Percentiles rank a stretch among this genome's conserved stretches.
These are phyloP conservation scores for Stegastes partitus DNA, from an alignment of 2,113 vertebrate species.

Conservation along the genomic window DNA sequence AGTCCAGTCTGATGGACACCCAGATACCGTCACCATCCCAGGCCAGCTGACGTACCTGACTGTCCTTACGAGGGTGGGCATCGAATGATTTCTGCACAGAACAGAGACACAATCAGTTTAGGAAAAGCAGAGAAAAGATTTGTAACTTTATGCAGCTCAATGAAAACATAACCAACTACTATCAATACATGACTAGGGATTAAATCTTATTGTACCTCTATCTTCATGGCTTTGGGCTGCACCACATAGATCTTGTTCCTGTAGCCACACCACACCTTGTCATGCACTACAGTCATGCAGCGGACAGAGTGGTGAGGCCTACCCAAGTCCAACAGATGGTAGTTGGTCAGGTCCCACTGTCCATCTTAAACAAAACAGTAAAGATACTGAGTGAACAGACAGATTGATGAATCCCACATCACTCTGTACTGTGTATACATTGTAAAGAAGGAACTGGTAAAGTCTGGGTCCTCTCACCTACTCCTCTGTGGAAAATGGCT, in stretches of 20 bases:
- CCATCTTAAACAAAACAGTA: constrained; percentile 86
- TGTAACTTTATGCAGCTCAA: too few relatives aligned
- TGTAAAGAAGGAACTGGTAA: too few relatives aligned
- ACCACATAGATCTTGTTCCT: constrained; percentile 98
- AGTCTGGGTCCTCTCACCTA: constrained; percentile 85
- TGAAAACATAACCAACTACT: background rate
- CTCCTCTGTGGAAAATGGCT: constrained; percentile 96
- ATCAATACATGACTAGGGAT: background rate
- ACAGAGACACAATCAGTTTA: background rate
- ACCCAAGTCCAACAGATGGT: constrained; percentile 95
- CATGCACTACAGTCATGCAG: constrained; percentile 97
- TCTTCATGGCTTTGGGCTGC: constrained; percentile 98
- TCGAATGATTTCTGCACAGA: constrained; percentile 94
- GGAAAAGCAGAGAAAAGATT: background rate
- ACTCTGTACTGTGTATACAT: background rate
- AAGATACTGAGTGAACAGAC: background rate
- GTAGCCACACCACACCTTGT: constrained; percentile 99
- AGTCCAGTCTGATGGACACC: constrained; percentile 98
- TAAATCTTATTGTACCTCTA: constrained; percentile 85
- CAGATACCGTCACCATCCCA: constrained; percentile 98
- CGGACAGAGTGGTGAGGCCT: constrained; percentile 94
- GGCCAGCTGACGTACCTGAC: constrained; percentile 96
- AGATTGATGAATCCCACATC: background rate
- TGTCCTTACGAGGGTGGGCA: constrained; percentile 96
- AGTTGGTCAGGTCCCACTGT: constrained; percentile 98